Evolutionary conservation across 2,797 vertebrate genomes (phyloP).

Genomic region (Margarornis squamiger): DNA sequence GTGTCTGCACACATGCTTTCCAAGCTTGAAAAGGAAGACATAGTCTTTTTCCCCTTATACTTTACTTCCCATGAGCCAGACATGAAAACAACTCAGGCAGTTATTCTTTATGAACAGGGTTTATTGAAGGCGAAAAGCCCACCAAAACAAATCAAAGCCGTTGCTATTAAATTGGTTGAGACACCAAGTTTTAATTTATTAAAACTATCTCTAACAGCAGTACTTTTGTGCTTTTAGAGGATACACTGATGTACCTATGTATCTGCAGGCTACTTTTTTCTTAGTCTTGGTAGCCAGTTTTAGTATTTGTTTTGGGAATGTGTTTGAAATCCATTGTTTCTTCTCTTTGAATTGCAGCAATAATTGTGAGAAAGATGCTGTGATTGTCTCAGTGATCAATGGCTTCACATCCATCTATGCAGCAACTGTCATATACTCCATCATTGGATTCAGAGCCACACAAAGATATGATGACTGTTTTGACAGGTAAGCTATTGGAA

Average conservation of each 20-base stretch:
- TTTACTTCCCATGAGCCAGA: not conserved
- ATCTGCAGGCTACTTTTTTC: not conserved
- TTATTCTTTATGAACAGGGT: not conserved
- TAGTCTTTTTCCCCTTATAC: not conserved
- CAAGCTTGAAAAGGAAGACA: not conserved
- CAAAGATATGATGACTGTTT: slow-evolving; percentile 86
- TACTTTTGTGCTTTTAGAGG: not conserved
- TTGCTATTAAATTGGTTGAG: not conserved
- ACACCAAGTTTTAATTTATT: not conserved
- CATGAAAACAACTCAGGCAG: not conserved
- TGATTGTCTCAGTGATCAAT: slow-evolving; percentile 88
- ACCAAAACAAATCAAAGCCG: not conserved
- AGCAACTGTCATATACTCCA: slow-evolving; percentile 88
- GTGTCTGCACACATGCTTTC: not conserved
- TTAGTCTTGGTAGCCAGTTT: not conserved
- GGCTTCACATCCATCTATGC: slow-evolving; percentile 88
- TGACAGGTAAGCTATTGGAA: slow-evolving; percentile 70
- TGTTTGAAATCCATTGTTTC: not conserved
- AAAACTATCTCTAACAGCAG: not conserved
- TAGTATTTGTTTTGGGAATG: not conserved
- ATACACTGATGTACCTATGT: not conserved
- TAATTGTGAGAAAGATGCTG: slow-evolving; percentile 90
- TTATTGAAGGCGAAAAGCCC: accelerated
- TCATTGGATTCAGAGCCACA: slow-evolving; percentile 94
- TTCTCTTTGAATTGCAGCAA: slow-evolving; percentile 78